Evolutionary conservation across 2,113 vertebrate species (phyloP).

Genomic region (western clawed frog (Xenopus tropicalis)): UCB_Xtro_10.0 CM004446.2:91742501-91743000

Average conservation of each 20-base stretch:
- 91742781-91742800: conserved; percentile 30
- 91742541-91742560: too few relatives aligned
- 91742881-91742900: conserved; percentile 8
- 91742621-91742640: background rate
- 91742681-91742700: background rate
- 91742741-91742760: background rate
- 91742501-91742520: too few relatives aligned
- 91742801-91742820: conserved; percentile 28
- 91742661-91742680: background rate
- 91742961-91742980: background rate
- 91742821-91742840: conserved; percentile 13
- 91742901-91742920: conserved; percentile 15
- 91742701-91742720: background rate
- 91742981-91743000: background rate
- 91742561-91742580: too few relatives aligned
- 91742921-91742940: conserved; percentile 20
- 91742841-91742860: conserved; percentile 24
- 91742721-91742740: conserved; percentile 1
- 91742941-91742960: conserved; percentile 8
- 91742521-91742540: too few relatives aligned
- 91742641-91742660: conserved; percentile 13
- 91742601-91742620: background rate
- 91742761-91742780: background rate
- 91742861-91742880: conserved; percentile 29
- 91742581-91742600: too few relatives aligned